Percentiles rank a stretch among this genome's conserved stretches.
phyloP scores from a whole-genome alignment of 2,113 vertebrate species.

The Mystacornis crossleyi region DNA sequence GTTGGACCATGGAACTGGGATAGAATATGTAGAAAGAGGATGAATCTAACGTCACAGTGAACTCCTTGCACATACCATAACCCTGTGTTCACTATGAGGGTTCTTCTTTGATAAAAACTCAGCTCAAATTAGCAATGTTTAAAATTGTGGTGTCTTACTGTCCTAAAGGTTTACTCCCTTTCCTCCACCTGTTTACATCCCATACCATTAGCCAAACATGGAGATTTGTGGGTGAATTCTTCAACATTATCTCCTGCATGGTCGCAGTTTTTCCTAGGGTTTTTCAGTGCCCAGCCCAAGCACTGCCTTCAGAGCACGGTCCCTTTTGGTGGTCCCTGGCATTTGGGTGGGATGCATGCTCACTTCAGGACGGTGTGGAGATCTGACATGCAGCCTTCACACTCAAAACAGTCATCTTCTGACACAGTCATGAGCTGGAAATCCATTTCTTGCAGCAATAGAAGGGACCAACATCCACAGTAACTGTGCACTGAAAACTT shows the following conservation, averaged over 20 bases:
- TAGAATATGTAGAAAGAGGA: not conserved
- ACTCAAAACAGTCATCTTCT: not conserved
- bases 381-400: not conserved
- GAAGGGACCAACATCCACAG: conserved; percentile 35
- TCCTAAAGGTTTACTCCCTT: not conserved
- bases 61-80: not conserved
- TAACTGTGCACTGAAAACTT: conserved; percentile 46
- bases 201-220: fast-evolving
- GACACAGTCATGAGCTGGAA: not conserved
- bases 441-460: conserved; percentile 14
- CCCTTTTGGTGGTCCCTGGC: not conserved
- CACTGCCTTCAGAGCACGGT: not conserved
- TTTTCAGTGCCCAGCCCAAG: not conserved
- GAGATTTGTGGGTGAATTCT: not conserved
- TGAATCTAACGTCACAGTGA: not conserved
- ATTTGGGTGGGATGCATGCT: not conserved
- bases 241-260: fast-evolving
- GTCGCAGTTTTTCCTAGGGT: not conserved
- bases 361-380: not conserved
- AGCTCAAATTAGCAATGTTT: not conserved
- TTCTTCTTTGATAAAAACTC: not conserved
- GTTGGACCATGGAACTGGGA: not conserved
- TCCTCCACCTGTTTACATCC: not conserved
- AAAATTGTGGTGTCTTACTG: not conserved
- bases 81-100: not conserved